A percentile compares a stretch with the other conserved stretches of the same genome.
Evolutionary conservation across 2,113 vertebrate species (phyloP).

Genomic region (Arenaria interpres): DNA sequence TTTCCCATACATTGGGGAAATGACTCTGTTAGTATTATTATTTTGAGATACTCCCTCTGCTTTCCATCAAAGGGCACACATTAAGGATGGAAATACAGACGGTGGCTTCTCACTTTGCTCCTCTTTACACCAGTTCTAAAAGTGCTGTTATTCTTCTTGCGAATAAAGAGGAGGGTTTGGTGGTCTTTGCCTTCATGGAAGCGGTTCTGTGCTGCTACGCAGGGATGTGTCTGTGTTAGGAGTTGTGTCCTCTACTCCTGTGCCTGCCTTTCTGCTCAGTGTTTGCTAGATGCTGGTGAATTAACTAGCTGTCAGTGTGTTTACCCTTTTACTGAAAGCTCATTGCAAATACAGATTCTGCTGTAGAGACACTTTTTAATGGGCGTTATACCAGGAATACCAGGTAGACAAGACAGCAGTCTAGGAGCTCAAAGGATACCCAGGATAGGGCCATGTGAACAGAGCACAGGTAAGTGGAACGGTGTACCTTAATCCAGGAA

Average conservation of each 20-base stretch:
- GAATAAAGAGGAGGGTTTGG: neutral
- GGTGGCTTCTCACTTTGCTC: neutral
- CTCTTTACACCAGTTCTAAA: neutral
- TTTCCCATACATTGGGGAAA: neutral
- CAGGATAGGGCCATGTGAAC: rapidly evolving
- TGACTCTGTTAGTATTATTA: neutral
- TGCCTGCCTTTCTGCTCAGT: neutral
- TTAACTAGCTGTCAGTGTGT: neutral
- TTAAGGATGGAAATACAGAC: neutral
- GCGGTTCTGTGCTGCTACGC: rapidly evolving
- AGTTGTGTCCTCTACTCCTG: neutral
- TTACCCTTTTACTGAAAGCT: neutral
- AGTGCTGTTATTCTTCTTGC: neutral
- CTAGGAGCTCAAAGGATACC: neutral
- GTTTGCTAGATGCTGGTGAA: neutral
- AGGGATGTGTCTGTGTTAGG: neutral
- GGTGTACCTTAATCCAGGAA: neutral
- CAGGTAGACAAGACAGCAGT: neutral
- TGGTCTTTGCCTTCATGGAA: neutral
- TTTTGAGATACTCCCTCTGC: neutral
- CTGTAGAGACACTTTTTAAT: neutral
- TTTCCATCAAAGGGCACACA: neutral
- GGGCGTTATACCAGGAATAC: neutral
- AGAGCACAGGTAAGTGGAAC: neutral
- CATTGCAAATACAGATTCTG: neutral